These are phyloP conservation scores for Danionella cerebrum DNA, from an alignment of 2,113 vertebrate genomes.

Conservation along the genomic window DNA sequence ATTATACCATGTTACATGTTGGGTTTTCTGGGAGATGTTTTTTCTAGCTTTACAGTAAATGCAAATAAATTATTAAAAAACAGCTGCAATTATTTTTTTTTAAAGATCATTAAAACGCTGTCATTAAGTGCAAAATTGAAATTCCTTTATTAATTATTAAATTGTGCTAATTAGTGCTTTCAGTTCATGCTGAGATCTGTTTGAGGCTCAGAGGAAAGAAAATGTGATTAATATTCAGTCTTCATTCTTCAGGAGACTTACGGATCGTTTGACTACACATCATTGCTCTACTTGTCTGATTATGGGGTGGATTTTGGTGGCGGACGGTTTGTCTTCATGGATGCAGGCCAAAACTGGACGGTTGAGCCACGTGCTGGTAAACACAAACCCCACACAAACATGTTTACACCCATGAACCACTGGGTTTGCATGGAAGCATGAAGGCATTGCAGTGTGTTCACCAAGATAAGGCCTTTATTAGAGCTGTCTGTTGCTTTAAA, in stretches of 20 bases:
- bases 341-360: conserved; percentile 74
- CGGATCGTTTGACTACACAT: conserved; percentile 94
- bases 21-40: background rate
- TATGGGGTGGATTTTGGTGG: conserved; percentile 82
- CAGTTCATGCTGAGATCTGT: background rate
- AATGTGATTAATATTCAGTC: background rate
- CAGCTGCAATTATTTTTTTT: background rate
- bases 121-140: background rate
- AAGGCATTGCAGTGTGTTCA: background rate
- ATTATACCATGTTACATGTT: background rate
- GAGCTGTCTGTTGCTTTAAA: background rate
- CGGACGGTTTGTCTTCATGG: conserved; percentile 87
- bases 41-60: background rate
- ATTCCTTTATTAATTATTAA: background rate
- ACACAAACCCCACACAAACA: background rate
- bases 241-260: conserved; percentile 76
- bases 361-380: conserved; percentile 87
- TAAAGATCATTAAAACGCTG: background rate
- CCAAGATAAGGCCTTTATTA: background rate
- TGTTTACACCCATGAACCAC: too few relatives aligned
- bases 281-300: conserved; percentile 88
- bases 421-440: background rate
- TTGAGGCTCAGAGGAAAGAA: background rate
- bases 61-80: background rate
- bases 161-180: background rate